Conservation (phyloP, 2,797 vertebrate genomes). For the Erpetoichthys calabaricus region DNA sequence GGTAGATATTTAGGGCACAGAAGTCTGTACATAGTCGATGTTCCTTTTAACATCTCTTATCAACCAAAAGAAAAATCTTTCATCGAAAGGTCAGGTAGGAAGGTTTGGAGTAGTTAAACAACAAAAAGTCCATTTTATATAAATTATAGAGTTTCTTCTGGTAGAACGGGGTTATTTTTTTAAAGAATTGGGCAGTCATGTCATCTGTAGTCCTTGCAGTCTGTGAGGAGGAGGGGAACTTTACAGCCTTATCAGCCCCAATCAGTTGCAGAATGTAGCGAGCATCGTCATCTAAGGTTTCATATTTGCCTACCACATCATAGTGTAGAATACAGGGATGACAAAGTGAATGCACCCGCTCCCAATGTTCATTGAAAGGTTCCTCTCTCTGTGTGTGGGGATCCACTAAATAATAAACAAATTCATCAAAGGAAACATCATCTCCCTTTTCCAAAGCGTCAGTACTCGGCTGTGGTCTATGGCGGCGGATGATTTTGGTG, state of each 20-base stretch:
- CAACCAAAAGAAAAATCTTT: no score
- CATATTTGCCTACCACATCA: constrained; percentile 83
- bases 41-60: no score
- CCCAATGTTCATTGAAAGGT: constrained; percentile 93
- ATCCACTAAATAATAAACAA: constrained; percentile 81
- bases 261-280: constrained; percentile 63
- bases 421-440: constrained; percentile 77
- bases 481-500: constrained; percentile 71
- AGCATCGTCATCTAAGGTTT: constrained; percentile 75
- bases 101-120: constrained; percentile 87
- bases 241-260: constrained; percentile 45
- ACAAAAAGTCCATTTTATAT: constrained; percentile 88
- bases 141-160: constrained; percentile 83
- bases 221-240: constrained; percentile 63
- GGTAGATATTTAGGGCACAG: not conserved
- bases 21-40: not conserved
- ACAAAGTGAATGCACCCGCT: constrained; percentile 81
- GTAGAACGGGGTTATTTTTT: constrained; percentile 75
- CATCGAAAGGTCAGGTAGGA: constrained; percentile 48
- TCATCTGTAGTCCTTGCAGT: constrained; percentile 54
- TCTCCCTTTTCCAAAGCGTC: constrained; percentile 61
- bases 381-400: constrained; percentile 70
- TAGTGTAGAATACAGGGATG: constrained; percentile 90
- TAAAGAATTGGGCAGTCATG: constrained; percentile 72
- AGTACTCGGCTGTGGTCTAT: constrained; percentile 50